A percentile compares a stretch with the other conserved stretches of the same genome.
Conservation (phyloP, 2,113 vertebrate species). For the Variabilichromis moorii region DNA sequence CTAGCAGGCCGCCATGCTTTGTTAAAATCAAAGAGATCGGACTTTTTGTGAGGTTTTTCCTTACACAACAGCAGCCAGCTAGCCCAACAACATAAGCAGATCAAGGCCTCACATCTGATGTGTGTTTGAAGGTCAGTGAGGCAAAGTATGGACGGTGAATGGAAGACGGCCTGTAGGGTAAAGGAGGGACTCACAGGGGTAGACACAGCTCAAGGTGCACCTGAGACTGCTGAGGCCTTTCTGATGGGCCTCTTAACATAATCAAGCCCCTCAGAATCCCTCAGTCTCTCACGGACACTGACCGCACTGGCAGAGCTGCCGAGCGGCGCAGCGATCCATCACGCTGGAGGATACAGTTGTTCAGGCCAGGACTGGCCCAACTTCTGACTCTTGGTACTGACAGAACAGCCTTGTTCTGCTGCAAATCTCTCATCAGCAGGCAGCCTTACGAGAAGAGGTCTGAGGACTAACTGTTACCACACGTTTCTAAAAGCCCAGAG, state of each 20-base stretch:
- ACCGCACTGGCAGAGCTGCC: neutral
- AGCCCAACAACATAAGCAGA: neutral
- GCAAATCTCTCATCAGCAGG: conserved; percentile 33
- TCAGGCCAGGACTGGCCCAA: neutral
- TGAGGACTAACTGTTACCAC: conserved; percentile 11
- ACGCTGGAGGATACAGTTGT: neutral
- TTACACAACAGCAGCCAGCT: conserved; percentile 7
- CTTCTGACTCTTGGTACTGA: conserved; percentile 4
- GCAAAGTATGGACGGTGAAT: neutral
- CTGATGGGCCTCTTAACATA: neutral
- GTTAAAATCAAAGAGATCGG: conserved; percentile 30
- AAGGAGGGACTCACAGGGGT: neutral
- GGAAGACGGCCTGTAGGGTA: neutral
- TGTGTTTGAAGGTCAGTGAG: conserved; percentile 25
- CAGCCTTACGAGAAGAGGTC: neutral
- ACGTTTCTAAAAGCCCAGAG: neutral
- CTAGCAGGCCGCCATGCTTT: conserved; percentile 30
- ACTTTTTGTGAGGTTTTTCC: conserved; percentile 18
- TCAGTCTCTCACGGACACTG: neutral
- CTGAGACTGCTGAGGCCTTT: neutral
- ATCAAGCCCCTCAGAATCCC: neutral
- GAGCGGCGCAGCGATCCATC: neutral
- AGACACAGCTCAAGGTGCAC: neutral
- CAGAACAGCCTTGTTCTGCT: neutral
- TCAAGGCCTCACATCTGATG: conserved; percentile 49